Percentiles rank a stretch among this genome's conserved stretches.
phyloP scores from a whole-genome alignment of 2,113 vertebrate species.

The Micronisus gabar region DNA sequence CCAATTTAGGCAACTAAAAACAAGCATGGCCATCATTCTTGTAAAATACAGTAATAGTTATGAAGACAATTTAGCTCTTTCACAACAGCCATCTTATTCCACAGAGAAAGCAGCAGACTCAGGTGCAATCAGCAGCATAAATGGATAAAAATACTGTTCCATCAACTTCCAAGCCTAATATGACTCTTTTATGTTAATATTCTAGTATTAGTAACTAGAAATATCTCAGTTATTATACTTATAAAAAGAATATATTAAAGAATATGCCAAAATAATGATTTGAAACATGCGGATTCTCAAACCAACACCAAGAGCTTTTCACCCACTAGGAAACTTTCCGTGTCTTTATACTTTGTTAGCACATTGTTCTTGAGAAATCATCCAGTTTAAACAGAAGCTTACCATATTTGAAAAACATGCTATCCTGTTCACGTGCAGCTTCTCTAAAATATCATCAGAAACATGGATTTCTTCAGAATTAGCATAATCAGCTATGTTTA shows the following conservation, averaged over 20 bases:
- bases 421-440: conserved; percentile 90
- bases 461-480: conserved; percentile 89
- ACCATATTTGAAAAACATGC: conserved; percentile 91
- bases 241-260: background rate
- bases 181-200: background rate
- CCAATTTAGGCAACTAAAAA: background rate
- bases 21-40: background rate
- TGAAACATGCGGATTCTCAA: background rate
- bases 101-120: background rate
- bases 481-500: conserved; percentile 92
- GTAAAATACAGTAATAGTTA: background rate
- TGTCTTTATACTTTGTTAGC: background rate
- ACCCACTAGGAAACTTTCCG: background rate
- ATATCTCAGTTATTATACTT: background rate
- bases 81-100: background rate
- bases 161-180: background rate
- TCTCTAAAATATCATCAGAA: conserved; percentile 82
- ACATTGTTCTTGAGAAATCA: background rate
- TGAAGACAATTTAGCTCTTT: background rate
- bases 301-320: background rate
- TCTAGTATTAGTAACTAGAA: background rate
- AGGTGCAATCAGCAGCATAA: background rate
- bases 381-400: background rate
- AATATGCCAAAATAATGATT: background rate
- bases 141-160: background rate